Evolutionary conservation across 2,113 vertebrate species (phyloP), one percentile per base, ranked within the genome.

Genomic region (Calidris pugnax): DNA sequence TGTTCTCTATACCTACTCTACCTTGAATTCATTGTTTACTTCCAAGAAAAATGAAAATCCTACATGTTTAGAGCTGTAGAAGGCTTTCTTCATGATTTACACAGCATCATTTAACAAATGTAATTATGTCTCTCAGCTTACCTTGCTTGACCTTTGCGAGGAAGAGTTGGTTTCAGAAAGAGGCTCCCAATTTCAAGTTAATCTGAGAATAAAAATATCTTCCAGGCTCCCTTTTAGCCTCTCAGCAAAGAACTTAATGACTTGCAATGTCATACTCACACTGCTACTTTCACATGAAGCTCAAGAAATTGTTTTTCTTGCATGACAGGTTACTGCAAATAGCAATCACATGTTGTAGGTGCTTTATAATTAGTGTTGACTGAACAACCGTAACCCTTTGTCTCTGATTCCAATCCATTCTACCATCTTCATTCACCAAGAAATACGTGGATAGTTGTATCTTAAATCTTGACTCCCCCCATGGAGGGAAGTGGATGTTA

Each of bases 131-230:
- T 84, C 37, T 85, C 35, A 78, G 9, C 5, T 85, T 87, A 75
- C 87, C 66, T 89, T 17, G 4, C 35, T 1, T 83, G 78, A 87
- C 78, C 67, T 83, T 60, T 53, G 30, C 9, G 27, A 83, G 48
- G 39, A 76, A 76, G 30, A 53, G 41, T 33, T 76, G 87, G 37
- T 56, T 93, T 92, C 35, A 76, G 75, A 92, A 88, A 41, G 35
- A 62, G 30, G 80, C 19, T 55, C 45, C 53, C 10, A 12, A n/a
- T 85, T 90, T 83, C 59, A 66, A n/a, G 76, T 57, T 83, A 17
- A 73, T 41, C 7, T 95, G 45, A 76, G 30, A 86, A 87, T n/a
- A 82, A 89, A 96, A 95, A 66, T 80, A 56, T 62, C 62, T 88
- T 75, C 19, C 57, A 87, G 24, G 14, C 4, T 87, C 5, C 12